phyloP scores from a whole-genome alignment of 2,888 invertebrate species.

The Eurytoma californica region DNA sequence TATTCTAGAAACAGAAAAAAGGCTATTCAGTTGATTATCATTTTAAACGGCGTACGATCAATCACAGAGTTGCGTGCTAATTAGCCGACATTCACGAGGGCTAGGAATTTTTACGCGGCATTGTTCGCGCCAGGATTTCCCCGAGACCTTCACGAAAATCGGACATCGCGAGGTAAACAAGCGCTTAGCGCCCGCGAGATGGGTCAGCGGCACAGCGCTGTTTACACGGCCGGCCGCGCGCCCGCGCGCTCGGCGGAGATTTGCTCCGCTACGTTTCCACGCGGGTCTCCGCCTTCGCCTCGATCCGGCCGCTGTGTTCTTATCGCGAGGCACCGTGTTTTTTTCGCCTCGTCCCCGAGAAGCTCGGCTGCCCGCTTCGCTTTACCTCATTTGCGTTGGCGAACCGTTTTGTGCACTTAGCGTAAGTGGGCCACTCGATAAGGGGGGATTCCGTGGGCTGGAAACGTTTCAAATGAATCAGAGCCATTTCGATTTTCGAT shows the following conservation, averaged over 20 bases:
- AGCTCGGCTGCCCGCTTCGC: slow-evolving; percentile 38
- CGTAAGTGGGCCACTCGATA: slow-evolving; percentile 31
- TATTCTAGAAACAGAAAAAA: too few relatives aligned
- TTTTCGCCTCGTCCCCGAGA: slow-evolving; percentile 26
- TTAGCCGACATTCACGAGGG: neutral
- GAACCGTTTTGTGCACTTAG: slow-evolving; percentile 43
- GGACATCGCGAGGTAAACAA: slow-evolving; percentile 58
- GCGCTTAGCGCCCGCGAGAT: slow-evolving; percentile 58
- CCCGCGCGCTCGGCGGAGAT: slow-evolving; percentile 65
- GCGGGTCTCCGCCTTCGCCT: slow-evolving; percentile 46
- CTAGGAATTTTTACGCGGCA: neutral
- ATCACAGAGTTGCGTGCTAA: neutral
- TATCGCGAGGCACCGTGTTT: slow-evolving; percentile 47
- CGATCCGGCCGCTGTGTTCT: slow-evolving; percentile 47
- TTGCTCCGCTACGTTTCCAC: slow-evolving; percentile 66
- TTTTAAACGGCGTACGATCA: too few relatives aligned
- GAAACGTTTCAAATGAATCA: neutral
- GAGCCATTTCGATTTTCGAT: too few relatives aligned
- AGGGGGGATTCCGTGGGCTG: neutral
- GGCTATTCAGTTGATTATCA: too few relatives aligned
- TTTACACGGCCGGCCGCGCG: slow-evolving; percentile 60
- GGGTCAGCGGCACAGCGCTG: slow-evolving; percentile 65
- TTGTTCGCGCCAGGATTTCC: slow-evolving; percentile 6
- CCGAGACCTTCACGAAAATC: slow-evolving; percentile 11
- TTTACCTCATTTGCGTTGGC: slow-evolving; percentile 52